Evolutionary conservation across 1,140 invertebrate genomes (phyloP).

Genomic region (Thaumetopoea pityocampa): DNA sequence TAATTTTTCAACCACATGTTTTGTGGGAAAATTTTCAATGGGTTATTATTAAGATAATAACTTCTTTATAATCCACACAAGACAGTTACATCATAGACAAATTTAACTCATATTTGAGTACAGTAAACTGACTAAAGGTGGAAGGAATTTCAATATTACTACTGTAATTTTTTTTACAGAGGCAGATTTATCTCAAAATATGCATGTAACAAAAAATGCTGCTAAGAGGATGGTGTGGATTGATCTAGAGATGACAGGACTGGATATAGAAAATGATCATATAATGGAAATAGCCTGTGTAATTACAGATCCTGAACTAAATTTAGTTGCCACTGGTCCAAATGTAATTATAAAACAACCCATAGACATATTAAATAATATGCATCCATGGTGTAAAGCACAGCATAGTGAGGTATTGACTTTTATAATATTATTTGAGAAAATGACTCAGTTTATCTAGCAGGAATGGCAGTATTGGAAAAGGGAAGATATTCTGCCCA

Average conservation of each 20-base stretch:
- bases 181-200: not conserved
- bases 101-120: too few species aligned
- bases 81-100: too few species aligned
- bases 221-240: slow-evolving; percentile 75
- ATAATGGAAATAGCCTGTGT: slow-evolving; percentile 94
- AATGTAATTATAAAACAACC: slow-evolving; percentile 90
- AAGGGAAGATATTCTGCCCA: too few species aligned
- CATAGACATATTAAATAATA: slow-evolving; percentile 82
- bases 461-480: too few species aligned
- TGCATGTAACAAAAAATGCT: slow-evolving; percentile 19
- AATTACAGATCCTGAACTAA: slow-evolving; percentile 88
- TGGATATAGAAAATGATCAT: slow-evolving; percentile 85
- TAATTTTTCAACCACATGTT: too few species aligned
- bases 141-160: not conserved
- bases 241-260: slow-evolving; percentile 84
- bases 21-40: too few species aligned
- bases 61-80: too few species aligned
- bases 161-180: not conserved
- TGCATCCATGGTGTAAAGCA: slow-evolving; percentile 89
- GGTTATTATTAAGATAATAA: too few species aligned
- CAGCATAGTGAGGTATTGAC: slow-evolving; percentile 83
- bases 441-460: slow-evolving; percentile 7
- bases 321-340: slow-evolving; percentile 86
- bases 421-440: slow-evolving; percentile 7
- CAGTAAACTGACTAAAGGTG: too few species aligned